Conservation (phyloP, 2,797 vertebrate genomes). For the Trachurus trachurus region DNA sequence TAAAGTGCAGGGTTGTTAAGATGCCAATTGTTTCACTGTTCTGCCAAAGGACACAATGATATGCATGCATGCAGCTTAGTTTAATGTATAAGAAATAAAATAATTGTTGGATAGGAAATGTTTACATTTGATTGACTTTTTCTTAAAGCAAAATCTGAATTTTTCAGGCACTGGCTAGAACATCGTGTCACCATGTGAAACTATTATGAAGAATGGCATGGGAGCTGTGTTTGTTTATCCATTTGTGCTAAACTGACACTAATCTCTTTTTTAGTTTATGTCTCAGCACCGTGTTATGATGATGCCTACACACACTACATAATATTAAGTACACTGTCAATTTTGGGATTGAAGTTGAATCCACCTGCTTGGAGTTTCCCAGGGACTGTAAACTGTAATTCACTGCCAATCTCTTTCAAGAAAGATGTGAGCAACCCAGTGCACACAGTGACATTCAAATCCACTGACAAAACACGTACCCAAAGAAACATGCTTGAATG, state of each 20-base stretch:
- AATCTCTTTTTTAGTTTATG: background rate
- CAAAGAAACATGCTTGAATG: background rate
- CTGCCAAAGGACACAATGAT: background rate
- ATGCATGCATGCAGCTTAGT: background rate
- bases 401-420: conserved; percentile 24
- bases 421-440: conserved; percentile 34
- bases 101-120: background rate
- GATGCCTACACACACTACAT: background rate
- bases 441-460: conserved; percentile 16
- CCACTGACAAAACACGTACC: conserved; percentile 5
- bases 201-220: background rate
- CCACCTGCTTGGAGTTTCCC: conserved; percentile 32
- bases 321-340: conserved; percentile 14
- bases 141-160: background rate
- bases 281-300: background rate
- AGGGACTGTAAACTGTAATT: conserved; percentile 24
- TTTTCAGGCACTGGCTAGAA: background rate
- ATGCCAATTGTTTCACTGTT: background rate
- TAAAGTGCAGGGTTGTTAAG: background rate
- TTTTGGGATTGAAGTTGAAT: conserved; percentile 48
- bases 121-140: background rate
- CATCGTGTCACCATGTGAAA: background rate
- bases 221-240: background rate
- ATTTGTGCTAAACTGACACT: conserved; percentile 20
- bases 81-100: background rate